Evolutionary conservation across 1,140 invertebrate genomes (phyloP).

Genomic region (Lethocerus indicus): DNA sequence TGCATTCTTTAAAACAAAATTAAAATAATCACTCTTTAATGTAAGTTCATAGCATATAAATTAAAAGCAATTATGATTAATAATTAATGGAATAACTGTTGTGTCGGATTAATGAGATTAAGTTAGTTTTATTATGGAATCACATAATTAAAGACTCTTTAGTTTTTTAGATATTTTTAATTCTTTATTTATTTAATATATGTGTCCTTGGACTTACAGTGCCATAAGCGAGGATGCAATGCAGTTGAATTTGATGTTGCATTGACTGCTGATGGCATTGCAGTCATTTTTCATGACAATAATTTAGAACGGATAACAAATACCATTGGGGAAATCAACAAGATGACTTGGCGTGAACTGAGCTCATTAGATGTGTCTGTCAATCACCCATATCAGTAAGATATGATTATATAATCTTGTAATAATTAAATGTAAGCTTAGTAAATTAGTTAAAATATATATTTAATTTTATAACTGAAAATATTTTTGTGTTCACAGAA

Average conservation of each 20-base stretch:
- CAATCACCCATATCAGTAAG: slow-evolving; percentile 15
- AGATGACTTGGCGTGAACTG: slow-evolving; percentile 44
- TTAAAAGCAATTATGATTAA: no score
- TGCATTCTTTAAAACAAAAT: no score
- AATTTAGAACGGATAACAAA: slow-evolving; percentile 49
- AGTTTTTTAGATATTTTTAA: neutral
- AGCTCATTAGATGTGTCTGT: slow-evolving; percentile 11
- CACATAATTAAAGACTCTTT: neutral
- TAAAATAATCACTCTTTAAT: no score
- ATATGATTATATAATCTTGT: no score
- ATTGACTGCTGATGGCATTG: slow-evolving; percentile 49
- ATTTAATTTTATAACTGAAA: no score
- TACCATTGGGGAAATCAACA: slow-evolving; percentile 30
- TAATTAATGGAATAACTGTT: no score
- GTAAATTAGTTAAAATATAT: no score
- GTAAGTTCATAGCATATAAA: no score
- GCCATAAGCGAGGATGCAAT: slow-evolving; percentile 41
- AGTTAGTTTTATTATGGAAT: neutral
- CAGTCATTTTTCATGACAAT: slow-evolving; percentile 57
- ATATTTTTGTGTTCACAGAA: no score
- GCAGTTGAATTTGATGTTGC: slow-evolving; percentile 61
- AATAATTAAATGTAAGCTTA: no score
- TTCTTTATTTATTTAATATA: neutral
- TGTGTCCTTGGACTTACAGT: slow-evolving; percentile 31
- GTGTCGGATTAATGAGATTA: no score